phyloP scores from a whole-genome alignment of 1,140 invertebrate species.

The Triops longicaudatus region DNA sequence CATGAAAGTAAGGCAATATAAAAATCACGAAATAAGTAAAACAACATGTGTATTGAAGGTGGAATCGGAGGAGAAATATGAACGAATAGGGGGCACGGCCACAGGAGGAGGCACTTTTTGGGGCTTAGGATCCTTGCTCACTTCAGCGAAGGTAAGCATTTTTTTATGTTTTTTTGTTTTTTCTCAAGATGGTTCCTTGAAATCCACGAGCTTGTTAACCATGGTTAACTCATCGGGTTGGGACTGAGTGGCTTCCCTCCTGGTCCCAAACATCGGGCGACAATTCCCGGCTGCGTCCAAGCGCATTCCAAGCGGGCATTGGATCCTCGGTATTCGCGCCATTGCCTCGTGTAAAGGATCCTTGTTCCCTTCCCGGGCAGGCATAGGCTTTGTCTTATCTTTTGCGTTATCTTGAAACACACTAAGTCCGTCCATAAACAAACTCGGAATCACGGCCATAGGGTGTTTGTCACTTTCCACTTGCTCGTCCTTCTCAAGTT shows the following conservation, averaged over 20 bases:
- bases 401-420: neutral
- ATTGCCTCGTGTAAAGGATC: neutral
- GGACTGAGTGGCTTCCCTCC: neutral
- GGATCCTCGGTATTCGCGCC: neutral
- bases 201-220: neutral
- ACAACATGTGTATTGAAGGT: slow-evolving; percentile 43
- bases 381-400: slow-evolving; percentile 7
- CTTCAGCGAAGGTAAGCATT: slow-evolving; percentile 52
- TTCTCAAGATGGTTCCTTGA: neutral
- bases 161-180: neutral
- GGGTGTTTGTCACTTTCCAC: neutral
- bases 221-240: neutral
- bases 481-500: neutral
- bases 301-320: neutral
- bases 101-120: slow-evolving; percentile 70
- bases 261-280: neutral
- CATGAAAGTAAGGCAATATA: slow-evolving; percentile 50
- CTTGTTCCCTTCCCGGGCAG: neutral
- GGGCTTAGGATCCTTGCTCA: slow-evolving; percentile 63
- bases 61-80: slow-evolving; percentile 59
- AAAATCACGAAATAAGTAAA: slow-evolving; percentile 10
- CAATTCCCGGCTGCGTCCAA: neutral
- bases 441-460: neutral
- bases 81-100: slow-evolving; percentile 63
- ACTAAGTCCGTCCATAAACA: neutral